Percentiles rank a stretch among this genome's conserved stretches.
phyloP scores from a whole-genome alignment of 2,888 invertebrate species.

The Drosophila bunnanda region DNA sequence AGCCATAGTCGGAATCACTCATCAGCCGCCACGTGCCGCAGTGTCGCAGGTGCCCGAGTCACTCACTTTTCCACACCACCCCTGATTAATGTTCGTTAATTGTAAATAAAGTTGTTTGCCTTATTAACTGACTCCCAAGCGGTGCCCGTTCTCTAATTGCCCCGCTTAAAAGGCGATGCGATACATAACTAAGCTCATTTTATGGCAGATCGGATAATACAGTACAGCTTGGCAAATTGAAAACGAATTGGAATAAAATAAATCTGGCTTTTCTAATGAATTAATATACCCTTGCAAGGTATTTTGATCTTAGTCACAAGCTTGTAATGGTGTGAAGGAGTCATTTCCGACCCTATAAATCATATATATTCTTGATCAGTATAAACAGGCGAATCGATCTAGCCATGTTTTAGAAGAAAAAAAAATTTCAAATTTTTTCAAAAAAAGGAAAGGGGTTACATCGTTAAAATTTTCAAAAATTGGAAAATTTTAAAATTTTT shows the following conservation, averaged over 20 bases:
- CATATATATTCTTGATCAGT: no score
- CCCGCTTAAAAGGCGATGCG: slow-evolving; percentile 21
- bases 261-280: background rate
- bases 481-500: no score
- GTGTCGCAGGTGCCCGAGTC: slow-evolving; percentile 7
- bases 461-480: no score
- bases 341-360: no score
- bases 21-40: slow-evolving; percentile 9
- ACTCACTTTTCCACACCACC: slow-evolving; percentile 24
- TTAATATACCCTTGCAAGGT: no score
- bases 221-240: background rate
- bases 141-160: slow-evolving; percentile 16
- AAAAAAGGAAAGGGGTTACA: no score
- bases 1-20: background rate
- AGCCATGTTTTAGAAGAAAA: no score
- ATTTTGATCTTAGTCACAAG: no score
- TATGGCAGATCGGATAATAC: slow-evolving; percentile 6
- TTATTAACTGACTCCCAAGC: slow-evolving; percentile 51
- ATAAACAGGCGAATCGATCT: no score
- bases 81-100: slow-evolving; percentile 60
- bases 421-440: no score
- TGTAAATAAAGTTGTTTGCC: slow-evolving; percentile 77
- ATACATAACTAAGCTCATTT: background rate
- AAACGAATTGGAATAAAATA: no score
- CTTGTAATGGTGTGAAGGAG: no score